These are phyloP conservation scores for Ptyas mucosa DNA, from an alignment of 2,113 vertebrate species.

Conservation along the genomic window DNA sequence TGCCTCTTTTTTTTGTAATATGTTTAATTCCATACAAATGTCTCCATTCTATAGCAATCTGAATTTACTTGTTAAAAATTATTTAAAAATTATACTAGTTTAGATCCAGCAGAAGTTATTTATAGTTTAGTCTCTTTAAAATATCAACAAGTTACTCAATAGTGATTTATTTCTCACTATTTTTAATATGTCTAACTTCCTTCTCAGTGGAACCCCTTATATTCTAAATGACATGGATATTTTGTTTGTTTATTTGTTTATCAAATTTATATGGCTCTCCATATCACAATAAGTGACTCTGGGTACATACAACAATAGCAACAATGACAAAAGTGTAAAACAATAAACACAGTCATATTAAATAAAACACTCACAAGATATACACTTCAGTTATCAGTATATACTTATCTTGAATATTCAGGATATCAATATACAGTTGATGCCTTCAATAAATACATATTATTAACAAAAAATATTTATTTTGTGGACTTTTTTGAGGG, in stretches of 20 bases:
- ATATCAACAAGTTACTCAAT: background rate
- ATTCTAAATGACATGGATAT: background rate
- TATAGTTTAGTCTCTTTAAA: background rate
- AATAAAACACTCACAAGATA: background rate
- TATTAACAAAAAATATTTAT: background rate
- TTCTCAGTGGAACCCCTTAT: background rate
- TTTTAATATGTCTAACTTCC: background rate
- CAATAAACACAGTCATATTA: background rate
- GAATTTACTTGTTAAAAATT: background rate
- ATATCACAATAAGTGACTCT: background rate
- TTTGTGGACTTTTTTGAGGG: background rate
- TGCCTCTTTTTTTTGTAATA: background rate
- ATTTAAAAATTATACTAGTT: background rate
- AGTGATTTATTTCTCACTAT: background rate
- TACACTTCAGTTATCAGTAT: background rate
- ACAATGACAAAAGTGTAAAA: background rate
- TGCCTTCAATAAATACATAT: background rate
- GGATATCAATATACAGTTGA: background rate
- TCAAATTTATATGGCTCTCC: background rate
- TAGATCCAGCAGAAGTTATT: background rate
- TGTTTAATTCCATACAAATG: background rate
- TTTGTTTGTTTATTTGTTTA: background rate
- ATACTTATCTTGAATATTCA: background rate
- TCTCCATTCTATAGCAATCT: background rate
- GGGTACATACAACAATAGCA: background rate